A percentile compares a stretch with the other conserved stretches of the same genome.
These are phyloP conservation scores for Crotalus helleri DNA, from an alignment of 2,113 vertebrate species.

Conservation along the genomic window DNA sequence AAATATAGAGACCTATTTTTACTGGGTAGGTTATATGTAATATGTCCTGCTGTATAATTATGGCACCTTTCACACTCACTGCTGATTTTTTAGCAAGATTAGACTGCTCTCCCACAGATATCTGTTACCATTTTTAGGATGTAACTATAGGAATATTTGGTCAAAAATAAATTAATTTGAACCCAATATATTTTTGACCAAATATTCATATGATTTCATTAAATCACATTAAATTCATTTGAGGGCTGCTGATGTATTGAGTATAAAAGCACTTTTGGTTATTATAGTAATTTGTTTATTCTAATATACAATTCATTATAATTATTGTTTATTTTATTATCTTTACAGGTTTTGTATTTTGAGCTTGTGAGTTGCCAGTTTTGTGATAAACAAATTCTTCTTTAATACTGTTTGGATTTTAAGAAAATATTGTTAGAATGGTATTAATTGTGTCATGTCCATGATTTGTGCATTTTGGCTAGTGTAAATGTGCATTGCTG, in stretches of 20 bases:
- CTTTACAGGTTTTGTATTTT: background rate
- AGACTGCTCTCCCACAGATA: background rate
- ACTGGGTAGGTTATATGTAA: background rate
- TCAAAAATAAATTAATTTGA: background rate
- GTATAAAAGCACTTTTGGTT: background rate
- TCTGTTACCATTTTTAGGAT: background rate
- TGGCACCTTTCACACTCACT: background rate
- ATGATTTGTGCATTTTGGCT: background rate
- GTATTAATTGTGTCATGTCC: background rate
- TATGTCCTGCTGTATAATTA: background rate
- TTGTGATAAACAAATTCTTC: background rate
- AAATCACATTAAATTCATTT: background rate
- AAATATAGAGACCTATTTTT: background rate
- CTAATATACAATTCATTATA: background rate
- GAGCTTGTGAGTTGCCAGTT: background rate
- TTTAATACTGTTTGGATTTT: background rate
- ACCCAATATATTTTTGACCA: background rate
- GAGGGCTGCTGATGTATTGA: background rate
- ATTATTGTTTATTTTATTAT: background rate
- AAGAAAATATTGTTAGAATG: background rate
- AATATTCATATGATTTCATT: background rate
- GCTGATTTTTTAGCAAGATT: background rate
- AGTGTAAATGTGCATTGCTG: background rate
- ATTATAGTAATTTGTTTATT: background rate
- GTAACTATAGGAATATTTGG: background rate